Conservation (phyloP, 2,888 invertebrate genomes). For the Scaptomyza reducta region DNA sequence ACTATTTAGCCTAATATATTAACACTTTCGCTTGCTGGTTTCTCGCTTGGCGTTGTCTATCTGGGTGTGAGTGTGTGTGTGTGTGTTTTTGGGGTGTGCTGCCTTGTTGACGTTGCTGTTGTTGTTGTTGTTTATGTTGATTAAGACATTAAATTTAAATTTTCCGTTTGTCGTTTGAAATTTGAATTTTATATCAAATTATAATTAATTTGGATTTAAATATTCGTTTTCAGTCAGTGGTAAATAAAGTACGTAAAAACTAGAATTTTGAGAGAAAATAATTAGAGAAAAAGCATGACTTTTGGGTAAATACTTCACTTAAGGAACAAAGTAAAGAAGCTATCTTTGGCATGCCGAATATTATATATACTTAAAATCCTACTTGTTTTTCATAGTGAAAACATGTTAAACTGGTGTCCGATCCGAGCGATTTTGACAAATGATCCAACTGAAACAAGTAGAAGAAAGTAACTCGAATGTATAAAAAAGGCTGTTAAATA, state of each 20-base stretch:
- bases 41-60: slow-evolving; percentile 3
- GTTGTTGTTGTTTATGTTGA: slow-evolving; percentile 26
- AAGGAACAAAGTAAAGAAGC: too few species aligned
- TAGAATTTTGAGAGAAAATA: too few species aligned
- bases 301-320: too few species aligned
- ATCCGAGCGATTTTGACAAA: too few species aligned
- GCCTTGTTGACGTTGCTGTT: slow-evolving; percentile 4
- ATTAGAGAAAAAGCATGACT: too few species aligned
- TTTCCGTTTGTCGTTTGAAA: slow-evolving; percentile 26
- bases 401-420: too few species aligned
- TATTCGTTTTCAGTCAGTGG: neutral
- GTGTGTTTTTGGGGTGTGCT: neutral
- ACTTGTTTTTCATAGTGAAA: too few species aligned
- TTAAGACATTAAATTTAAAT: slow-evolving; percentile 59
- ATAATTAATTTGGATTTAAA: slow-evolving; percentile 3
- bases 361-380: too few species aligned
- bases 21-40: slow-evolving; percentile 64
- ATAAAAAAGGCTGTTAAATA: too few species aligned
- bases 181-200: slow-evolving; percentile 36
- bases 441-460: too few species aligned
- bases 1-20: slow-evolving; percentile 74
- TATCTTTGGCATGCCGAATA: too few species aligned
- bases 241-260: slow-evolving; percentile 16
- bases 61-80: neutral
- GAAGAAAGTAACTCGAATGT: too few species aligned